phyloP scores from a whole-genome alignment of 2,888 invertebrate species.

The Lasioglossum malachurum region DNA sequence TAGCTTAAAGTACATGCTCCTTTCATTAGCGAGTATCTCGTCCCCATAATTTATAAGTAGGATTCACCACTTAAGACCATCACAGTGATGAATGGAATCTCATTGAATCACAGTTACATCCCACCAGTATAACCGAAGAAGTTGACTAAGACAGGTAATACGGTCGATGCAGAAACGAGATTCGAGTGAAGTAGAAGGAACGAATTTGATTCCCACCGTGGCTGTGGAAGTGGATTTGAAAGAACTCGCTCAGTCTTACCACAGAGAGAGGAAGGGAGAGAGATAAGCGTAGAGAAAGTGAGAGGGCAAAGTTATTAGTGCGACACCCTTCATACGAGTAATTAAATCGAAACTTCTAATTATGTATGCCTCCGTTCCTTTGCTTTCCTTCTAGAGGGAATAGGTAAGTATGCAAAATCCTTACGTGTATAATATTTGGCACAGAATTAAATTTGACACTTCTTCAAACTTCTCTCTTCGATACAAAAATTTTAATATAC shows the following conservation, averaged over 20 bases:
- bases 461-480: too few species aligned
- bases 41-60: not conserved
- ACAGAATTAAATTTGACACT: not conserved
- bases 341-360: constrained; percentile 80
- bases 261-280: not conserved
- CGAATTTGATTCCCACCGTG: constrained; percentile 65
- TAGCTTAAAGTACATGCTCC: not conserved
- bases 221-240: constrained; percentile 49
- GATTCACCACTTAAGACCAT: constrained; percentile 12
- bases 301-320: constrained; percentile 72
- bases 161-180: constrained; percentile 67
- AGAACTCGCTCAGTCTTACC: constrained; percentile 24
- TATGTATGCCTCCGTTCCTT: constrained; percentile 79
- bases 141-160: constrained; percentile 35
- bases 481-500: not conserved
- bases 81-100: constrained; percentile 40
- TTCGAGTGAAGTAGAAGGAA: constrained; percentile 59
- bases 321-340: constrained; percentile 71
- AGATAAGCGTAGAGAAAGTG: too few species aligned
- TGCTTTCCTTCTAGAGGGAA: constrained; percentile 69
- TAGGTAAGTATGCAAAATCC: constrained; percentile 53
- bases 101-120: constrained; percentile 65
- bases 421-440: constrained; percentile 22
- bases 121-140: constrained; percentile 59
- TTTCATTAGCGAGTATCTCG: not conserved